phyloP scores from a whole-genome alignment of 1,140 invertebrate species.

The Papilio machaon region DNA sequence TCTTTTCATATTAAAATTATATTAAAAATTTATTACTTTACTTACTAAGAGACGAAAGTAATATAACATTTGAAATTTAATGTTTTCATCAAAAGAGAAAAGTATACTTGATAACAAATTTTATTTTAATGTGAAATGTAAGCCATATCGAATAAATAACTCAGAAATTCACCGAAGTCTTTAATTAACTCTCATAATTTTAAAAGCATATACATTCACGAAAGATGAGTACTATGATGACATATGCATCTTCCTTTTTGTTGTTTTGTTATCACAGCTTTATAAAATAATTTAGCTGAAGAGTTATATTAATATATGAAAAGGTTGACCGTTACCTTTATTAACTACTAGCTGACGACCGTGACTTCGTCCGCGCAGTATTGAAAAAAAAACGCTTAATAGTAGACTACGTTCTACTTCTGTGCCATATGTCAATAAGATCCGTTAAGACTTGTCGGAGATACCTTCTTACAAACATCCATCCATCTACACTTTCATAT shows the following conservation, averaged over 20 bases:
- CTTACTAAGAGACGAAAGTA: not conserved
- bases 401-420: too few relatives aligned
- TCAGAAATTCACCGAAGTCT: not conserved
- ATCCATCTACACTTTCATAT: too few relatives aligned
- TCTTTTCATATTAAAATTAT: not conserved
- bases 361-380: too few relatives aligned
- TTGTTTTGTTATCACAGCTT: not conserved
- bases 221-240: not conserved
- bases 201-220: not conserved
- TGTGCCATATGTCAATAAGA: too few relatives aligned
- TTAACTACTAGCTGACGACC: too few relatives aligned
- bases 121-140: not conserved
- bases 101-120: not conserved
- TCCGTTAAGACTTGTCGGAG: too few relatives aligned
- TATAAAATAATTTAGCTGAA: not conserved
- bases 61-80: not conserved
- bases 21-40: not conserved
- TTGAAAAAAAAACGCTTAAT: too few relatives aligned
- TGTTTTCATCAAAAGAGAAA: not conserved
- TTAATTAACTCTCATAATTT: constrained; percentile 7
- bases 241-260: not conserved
- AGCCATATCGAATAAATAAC: not conserved
- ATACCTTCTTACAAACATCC: too few relatives aligned
- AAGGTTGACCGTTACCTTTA: too few relatives aligned
- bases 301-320: not conserved